Conservation (phyloP, 2,113 vertebrate species). For the Solenodon paradoxus region DNA sequence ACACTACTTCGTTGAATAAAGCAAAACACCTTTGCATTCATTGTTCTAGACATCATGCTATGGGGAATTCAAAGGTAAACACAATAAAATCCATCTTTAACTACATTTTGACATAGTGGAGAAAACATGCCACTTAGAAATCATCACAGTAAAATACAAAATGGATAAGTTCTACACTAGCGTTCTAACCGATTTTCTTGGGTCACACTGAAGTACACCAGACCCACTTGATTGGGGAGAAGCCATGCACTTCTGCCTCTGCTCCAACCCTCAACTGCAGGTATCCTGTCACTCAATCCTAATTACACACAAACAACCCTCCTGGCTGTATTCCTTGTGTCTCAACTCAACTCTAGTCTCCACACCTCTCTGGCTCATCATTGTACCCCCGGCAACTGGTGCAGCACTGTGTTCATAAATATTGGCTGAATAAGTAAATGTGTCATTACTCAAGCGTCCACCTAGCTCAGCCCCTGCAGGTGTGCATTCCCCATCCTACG, state of each 20-base stretch:
- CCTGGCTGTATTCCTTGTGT: background rate
- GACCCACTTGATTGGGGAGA: background rate
- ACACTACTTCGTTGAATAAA: background rate
- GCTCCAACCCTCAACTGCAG: too few species aligned
- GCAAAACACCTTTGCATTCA: background rate
- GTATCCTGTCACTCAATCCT: background rate
- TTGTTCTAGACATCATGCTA: background rate
- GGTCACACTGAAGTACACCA: background rate
- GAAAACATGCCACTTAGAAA: background rate
- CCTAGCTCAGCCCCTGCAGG: background rate
- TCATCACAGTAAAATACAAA: background rate
- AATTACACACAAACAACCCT: background rate
- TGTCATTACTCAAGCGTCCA: rapidly evolving
- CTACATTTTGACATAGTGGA: background rate
- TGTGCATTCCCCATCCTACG: background rate
- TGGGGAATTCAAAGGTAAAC: background rate
- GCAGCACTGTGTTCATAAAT: background rate
- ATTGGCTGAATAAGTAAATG: background rate
- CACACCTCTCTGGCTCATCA: background rate
- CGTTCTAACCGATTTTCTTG: background rate
- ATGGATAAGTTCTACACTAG: rapidly evolving
- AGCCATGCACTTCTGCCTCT: background rate
- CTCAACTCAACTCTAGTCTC: background rate
- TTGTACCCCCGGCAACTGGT: rapidly evolving
- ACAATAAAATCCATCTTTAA: background rate